phyloP scores from a whole-genome alignment of 2,113 vertebrate species.

The Atrichornis clamosus region DNA sequence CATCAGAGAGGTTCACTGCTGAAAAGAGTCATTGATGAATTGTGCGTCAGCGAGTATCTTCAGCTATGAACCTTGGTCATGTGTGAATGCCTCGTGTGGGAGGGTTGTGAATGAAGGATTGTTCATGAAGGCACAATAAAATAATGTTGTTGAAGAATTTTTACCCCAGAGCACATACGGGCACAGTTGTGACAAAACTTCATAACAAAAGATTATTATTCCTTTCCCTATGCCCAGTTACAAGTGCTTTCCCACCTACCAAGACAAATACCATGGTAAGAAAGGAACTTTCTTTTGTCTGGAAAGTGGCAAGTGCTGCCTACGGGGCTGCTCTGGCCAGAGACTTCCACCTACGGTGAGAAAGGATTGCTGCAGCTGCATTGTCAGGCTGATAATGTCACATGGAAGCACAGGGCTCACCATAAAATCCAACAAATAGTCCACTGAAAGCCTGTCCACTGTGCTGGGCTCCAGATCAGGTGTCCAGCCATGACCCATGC shows the following conservation, averaged over 20 bases:
- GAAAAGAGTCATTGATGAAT: neutral
- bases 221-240: neutral
- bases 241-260: neutral
- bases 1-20: neutral
- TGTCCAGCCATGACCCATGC: neutral
- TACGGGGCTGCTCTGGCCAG: neutral
- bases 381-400: neutral
- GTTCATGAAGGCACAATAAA: conserved; percentile 14
- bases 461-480: neutral
- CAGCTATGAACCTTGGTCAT: neutral
- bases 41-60: neutral
- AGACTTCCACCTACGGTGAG: neutral
- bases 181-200: neutral
- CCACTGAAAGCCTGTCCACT: neutral
- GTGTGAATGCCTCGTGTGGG: neutral
- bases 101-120: neutral
- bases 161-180: neutral
- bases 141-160: neutral
- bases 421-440: neutral
- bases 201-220: neutral
- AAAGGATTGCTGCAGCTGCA: neutral
- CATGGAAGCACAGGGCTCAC: neutral
- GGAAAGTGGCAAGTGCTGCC: neutral
- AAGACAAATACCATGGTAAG: neutral
- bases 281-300: neutral